Evolutionary conservation across 64 coral and sea anemone genomes (phyloP), one percentile per base, ranked within the genome.

Genomic region (Porites australiensis): DNA sequence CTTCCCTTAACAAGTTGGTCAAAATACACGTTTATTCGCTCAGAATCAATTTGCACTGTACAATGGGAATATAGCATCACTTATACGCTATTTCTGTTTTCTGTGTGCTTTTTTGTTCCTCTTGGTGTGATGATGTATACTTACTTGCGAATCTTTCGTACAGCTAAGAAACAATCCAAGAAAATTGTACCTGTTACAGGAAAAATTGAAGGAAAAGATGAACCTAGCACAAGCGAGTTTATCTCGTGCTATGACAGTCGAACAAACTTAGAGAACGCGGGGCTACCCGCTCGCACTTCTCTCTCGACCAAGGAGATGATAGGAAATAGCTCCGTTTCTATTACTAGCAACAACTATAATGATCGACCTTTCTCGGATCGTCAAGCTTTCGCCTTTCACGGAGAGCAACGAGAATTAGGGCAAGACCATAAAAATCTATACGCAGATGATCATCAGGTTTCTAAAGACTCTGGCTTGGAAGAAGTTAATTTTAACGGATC

Each of bases 1-100:
- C 76, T 97, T 7, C 95, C 95, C 46, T 88, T 94, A 11, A 81
- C 94, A 18, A 72, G 46, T 61, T 97, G 95, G 95, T 88, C 95
- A 2, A 50, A 61, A 22, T 97, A 97, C 21, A 94, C 88, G 3
- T 97, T 91, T 43, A 90, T 97, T 46, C 22, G 83, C 6, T 93
- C 81, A 23, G 95, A 97, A 88, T 97, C 95, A 6, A 97, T 97
- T 48, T 97, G 95, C 90, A 97, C 95, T 8, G 91, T 97, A 9
- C 58, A 94, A 13, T 97, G 95, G 95, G 75, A 85, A 21, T 83
- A 72, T 50, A 75, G 94, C 27, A 90, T 93, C 20, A 70, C 92
- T 4, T 97, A 73, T 68, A 97, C 95, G 18, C 64, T 97, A 70
- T 94, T 94, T 72, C 64, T 97, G 51, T 94, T 97, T 61, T 79